phyloP scores from a whole-genome alignment of 2,797 vertebrate species.

The Phaenicophaeus curvirostris region DNA sequence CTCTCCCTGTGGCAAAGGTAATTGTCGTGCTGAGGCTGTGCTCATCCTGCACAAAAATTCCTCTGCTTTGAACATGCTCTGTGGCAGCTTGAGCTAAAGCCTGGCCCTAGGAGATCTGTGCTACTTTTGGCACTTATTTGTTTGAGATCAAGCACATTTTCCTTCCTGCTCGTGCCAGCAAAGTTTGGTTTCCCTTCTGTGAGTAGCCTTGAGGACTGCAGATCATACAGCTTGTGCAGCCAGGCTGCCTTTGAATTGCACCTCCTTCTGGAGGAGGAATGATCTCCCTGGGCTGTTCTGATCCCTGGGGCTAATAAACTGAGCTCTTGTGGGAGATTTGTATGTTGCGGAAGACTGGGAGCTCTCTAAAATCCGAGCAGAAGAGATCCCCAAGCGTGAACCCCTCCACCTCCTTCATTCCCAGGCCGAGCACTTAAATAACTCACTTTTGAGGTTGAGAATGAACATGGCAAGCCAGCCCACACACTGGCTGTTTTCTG shows the following conservation, averaged over 20 bases:
- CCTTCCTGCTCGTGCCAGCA: neutral
- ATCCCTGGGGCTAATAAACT: neutral
- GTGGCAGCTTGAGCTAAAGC: neutral
- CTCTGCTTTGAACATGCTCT: too few species aligned
- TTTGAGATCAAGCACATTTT: neutral
- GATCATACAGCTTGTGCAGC: neutral
- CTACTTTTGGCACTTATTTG: neutral
- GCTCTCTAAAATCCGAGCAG: neutral
- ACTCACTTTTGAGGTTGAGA: conserved; percentile 27
- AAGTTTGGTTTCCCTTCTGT: neutral
- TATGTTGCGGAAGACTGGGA: neutral
- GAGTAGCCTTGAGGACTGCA: neutral
- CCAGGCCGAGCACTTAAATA: conserved; percentile 44
- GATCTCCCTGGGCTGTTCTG: neutral
- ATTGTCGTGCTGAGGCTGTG: neutral
- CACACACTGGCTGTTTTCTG: conserved; percentile 34
- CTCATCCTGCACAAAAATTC: neutral
- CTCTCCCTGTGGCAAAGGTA: neutral
- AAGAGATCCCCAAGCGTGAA: neutral
- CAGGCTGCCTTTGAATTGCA: neutral
- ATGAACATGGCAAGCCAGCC: conserved; percentile 21
- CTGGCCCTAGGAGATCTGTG: neutral
- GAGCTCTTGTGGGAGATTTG: neutral
- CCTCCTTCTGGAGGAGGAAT: neutral
- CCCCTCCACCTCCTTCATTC: conserved; percentile 37